Base-by-base conservation (phyloP, 2,888 invertebrate species). In the Volucella inflata region DNA sequence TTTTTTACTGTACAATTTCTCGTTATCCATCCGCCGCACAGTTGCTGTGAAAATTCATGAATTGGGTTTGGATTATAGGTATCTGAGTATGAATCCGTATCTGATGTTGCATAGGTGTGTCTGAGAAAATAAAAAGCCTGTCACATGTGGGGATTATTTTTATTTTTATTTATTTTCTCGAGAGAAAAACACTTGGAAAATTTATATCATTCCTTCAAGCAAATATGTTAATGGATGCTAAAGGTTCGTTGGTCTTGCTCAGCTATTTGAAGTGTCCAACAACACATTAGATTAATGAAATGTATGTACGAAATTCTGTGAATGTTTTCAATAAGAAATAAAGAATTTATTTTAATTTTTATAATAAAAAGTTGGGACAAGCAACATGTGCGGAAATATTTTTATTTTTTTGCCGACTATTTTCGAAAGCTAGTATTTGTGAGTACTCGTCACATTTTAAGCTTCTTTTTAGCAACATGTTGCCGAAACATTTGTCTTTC, bases 181-280 rank as follows among this genome's bases (percentile, higher is more conserved):
- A 38, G 10, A 16, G 11, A 14, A 36, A 8, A 16, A 57, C 4
- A 12, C n/a, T 60, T 42, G 12, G 48, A 12, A 53, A 40, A 51
- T 53, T 53, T 42, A 14, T 60, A 44, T 60, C 59, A 11, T 17
- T 2, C 42, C 12, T 21, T 16, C 59, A 3, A 21, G 62, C n/a
- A 70, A 57, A 48, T 59, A 70, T 59, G 14, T 48, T 70, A 57
- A 70, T 48, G 57, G 48, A 36, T 70, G 59, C 48, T 57, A 57
- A 70, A 70, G 70, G 70, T 70, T 70, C 70, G 59, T 70, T 70
- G 57, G 57, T 48, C 70, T 70, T 57, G n/a, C 12, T 44, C 44
- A 17, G 16, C 46, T 30, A n/a, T 46, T 2, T 21, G 10, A 30
- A 53, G 8, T 53, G 30, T 14, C 1, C 1, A 11, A 2, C 8